These are phyloP conservation scores for Drosophila saltans DNA, from an alignment of 1,140 invertebrate genomes.

Conservation along the genomic window DNA sequence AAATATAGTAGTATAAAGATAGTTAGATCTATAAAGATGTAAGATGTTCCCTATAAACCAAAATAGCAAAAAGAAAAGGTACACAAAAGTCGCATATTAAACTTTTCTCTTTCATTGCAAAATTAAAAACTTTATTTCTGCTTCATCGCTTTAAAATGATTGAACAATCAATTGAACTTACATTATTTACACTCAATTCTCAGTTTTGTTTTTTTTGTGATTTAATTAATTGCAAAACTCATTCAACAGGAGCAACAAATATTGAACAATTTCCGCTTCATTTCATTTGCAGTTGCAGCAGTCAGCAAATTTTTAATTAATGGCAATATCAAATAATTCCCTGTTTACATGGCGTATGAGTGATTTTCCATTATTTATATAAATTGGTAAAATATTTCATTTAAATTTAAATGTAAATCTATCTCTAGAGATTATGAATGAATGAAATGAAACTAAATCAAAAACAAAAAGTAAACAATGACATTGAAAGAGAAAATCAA, in stretches of 20 bases:
- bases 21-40: no score
- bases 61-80: no score
- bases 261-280: constrained; percentile 62
- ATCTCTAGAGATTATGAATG: constrained; percentile 2
- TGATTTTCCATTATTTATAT: constrained; percentile 29
- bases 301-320: constrained; percentile 65
- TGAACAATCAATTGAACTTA: constrained; percentile 23
- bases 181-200: constrained; percentile 1
- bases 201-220: constrained; percentile 31
- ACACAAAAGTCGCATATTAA: no score
- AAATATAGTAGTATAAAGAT: no score
- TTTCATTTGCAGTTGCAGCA: constrained; percentile 35
- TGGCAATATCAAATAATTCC: constrained; percentile 26
- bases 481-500: constrained; percentile 29
- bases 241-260: constrained; percentile 47
- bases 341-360: constrained; percentile 41
- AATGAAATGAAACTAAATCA: constrained; percentile 40
- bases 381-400: background rate
- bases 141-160: background rate
- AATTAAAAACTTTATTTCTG: no score
- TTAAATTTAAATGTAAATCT: background rate
- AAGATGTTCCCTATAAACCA: no score
- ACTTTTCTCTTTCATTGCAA: no score
- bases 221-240: constrained; percentile 62
- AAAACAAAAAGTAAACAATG: constrained; percentile 57